Percentiles rank a stretch among this genome's conserved stretches.
Evolutionary conservation across 2,113 vertebrate species (phyloP).

Genomic region (Lampris megalopsis): DNA sequence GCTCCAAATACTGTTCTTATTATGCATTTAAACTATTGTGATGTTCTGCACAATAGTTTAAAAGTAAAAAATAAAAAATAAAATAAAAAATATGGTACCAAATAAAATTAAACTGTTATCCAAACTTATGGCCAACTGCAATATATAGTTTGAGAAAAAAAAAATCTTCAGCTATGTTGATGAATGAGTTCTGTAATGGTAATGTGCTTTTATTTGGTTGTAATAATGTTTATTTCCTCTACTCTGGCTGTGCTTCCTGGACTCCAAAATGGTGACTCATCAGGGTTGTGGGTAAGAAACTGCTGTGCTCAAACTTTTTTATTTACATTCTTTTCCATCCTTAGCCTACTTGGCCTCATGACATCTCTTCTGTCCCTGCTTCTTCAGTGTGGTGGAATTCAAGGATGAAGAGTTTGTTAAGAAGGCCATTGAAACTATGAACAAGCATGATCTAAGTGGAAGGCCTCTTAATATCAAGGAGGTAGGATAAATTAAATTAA

Average conservation of each 20-base stretch:
- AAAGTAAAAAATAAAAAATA: too few relatives aligned
- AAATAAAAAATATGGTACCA: background rate
- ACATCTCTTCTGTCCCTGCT: slow-evolving; percentile 16
- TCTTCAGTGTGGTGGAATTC: slow-evolving; percentile 96
- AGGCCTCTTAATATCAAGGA: slow-evolving; percentile 98
- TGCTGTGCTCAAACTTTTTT: background rate
- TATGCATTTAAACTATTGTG: background rate
- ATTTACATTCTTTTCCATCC: background rate
- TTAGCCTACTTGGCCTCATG: background rate
- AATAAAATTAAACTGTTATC: slow-evolving; percentile 30
- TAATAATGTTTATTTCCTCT: slow-evolving; percentile 79
- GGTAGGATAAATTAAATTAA: slow-evolving; percentile 76
- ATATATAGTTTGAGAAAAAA: background rate
- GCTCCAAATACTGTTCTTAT: background rate
- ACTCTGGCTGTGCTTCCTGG: slow-evolving; percentile 69
- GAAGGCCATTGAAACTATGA: slow-evolving; percentile 96
- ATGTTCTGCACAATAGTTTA: too few relatives aligned
- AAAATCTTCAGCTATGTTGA: slow-evolving; percentile 35
- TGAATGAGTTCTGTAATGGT: slow-evolving; percentile 26
- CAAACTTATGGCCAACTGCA: slow-evolving; percentile 23
- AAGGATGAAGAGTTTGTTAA: slow-evolving; percentile 99
- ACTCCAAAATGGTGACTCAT: slow-evolving; percentile 48
- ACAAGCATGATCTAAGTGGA: slow-evolving; percentile 95
- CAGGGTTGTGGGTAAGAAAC: slow-evolving; percentile 97
- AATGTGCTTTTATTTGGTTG: slow-evolving; percentile 20